phyloP scores from a whole-genome alignment of 1,140 invertebrate genomes.

The Aricia agestis region DNA sequence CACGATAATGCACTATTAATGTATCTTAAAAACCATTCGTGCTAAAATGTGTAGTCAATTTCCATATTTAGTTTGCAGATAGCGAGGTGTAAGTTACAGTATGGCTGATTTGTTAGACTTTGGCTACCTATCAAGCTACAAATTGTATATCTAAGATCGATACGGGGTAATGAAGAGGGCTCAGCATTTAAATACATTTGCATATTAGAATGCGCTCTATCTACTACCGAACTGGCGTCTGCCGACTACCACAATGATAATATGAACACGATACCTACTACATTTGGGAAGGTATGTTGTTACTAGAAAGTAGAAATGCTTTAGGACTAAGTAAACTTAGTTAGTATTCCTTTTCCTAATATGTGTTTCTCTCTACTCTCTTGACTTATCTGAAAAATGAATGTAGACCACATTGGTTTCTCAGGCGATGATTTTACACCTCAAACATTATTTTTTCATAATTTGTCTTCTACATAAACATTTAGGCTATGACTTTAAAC shows the following conservation, averaged over 20 bases:
- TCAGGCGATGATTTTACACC: no score
- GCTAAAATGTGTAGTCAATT: conserved; percentile 9
- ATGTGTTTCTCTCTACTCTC: no score
- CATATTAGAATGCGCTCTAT: conserved; percentile 71
- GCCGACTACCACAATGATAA: conserved; percentile 10
- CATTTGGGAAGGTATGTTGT: neutral
- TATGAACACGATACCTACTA: neutral
- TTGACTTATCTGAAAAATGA: no score
- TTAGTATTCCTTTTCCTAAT: no score
- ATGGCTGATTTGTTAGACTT: conserved; percentile 59
- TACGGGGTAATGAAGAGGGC: conserved; percentile 72
- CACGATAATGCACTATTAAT: neutral
- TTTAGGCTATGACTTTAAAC: no score
- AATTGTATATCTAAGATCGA: conserved; percentile 75
- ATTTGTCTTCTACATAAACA: no score
- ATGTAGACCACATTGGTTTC: no score
- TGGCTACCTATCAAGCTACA: conserved; percentile 67
- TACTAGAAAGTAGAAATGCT: neutral
- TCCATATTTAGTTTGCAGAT: conserved; percentile 10
- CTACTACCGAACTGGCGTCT: conserved; percentile 36
- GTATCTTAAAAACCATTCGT: neutral
- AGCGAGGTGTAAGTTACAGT: conserved; percentile 29
- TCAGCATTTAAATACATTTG: conserved; percentile 75
- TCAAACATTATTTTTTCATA: no score
- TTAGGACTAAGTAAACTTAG: no score